Conservation (phyloP, 2,113 vertebrate species). For the Chaetorhynchus papuensis region DNA sequence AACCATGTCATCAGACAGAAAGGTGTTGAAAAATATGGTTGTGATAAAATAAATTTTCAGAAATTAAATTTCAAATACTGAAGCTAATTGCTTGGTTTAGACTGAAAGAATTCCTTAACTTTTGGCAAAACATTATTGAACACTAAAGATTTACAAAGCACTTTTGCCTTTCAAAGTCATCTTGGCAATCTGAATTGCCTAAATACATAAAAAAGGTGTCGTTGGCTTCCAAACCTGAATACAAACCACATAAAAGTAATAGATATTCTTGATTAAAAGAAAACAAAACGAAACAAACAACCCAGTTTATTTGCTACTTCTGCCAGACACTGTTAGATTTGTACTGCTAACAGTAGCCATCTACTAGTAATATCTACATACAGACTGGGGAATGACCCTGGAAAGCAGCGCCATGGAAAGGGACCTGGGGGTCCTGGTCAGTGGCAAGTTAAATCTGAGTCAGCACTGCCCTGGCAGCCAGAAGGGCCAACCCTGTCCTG, state of each 20-base stretch:
- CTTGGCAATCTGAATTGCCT: not conserved
- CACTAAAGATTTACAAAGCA: not conserved
- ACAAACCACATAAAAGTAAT: not conserved
- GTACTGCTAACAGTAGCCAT: not conserved
- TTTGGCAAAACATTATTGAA: not conserved
- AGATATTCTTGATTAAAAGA: not conserved
- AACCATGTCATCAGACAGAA: not conserved
- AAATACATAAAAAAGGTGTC: not conserved
- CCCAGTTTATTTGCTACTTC: not conserved
- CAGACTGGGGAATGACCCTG: not conserved
- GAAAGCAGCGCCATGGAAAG: not conserved
- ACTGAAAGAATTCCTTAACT: not conserved
- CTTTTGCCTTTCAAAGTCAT: not conserved
- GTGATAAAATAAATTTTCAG: not conserved
- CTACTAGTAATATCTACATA: not conserved
- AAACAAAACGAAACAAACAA: not conserved
- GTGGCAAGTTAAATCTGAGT: accelerated
- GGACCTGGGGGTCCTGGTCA: accelerated
- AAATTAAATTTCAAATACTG: not conserved
- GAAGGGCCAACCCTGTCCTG: not conserved
- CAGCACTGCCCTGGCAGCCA: not conserved
- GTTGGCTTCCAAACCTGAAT: not conserved
- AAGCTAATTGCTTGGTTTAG: not conserved
- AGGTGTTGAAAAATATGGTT: not conserved
- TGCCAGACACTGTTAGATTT: not conserved